phyloP scores from a whole-genome alignment of 2,113 vertebrate genomes.

The Microcebus murinus region DNA sequence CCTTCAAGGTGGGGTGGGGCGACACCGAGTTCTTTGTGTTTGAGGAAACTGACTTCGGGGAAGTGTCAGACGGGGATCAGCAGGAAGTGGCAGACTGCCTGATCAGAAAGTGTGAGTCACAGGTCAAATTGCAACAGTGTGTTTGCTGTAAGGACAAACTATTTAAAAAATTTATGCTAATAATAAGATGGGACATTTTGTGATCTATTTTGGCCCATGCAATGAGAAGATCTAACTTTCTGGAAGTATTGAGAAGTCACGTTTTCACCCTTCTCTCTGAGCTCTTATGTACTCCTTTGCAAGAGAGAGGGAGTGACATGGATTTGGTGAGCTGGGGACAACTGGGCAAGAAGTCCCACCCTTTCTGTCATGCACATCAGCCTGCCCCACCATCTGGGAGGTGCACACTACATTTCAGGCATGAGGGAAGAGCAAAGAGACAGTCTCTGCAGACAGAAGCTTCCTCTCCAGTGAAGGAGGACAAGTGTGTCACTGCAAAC shows the following conservation, averaged over 20 bases:
- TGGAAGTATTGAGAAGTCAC: neutral
- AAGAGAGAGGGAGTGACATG: neutral
- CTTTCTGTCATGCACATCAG: neutral
- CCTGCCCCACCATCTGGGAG: neutral
- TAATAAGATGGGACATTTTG: neutral
- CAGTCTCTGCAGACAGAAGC: neutral
- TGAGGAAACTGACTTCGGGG: neutral
- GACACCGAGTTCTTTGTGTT: too few relatives aligned
- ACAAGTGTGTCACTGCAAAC: neutral
- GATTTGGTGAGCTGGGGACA: neutral
- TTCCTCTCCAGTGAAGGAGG: neutral
- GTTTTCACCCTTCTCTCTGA: neutral
- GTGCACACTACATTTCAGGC: neutral
- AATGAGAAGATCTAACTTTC: neutral
- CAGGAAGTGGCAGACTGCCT: neutral
- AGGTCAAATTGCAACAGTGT: neutral
- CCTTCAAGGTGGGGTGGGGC: neutral
- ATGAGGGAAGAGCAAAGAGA: neutral
- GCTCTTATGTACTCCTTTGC: neutral
- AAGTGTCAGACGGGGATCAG: neutral
- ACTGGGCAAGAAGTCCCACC: neutral
- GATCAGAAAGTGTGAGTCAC: neutral
- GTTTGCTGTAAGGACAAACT: neutral
- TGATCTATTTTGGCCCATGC: neutral
- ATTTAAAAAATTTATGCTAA: neutral